Conservation (phyloP, 2,113 vertebrate genomes). For the Mastomys coucha region DNA sequence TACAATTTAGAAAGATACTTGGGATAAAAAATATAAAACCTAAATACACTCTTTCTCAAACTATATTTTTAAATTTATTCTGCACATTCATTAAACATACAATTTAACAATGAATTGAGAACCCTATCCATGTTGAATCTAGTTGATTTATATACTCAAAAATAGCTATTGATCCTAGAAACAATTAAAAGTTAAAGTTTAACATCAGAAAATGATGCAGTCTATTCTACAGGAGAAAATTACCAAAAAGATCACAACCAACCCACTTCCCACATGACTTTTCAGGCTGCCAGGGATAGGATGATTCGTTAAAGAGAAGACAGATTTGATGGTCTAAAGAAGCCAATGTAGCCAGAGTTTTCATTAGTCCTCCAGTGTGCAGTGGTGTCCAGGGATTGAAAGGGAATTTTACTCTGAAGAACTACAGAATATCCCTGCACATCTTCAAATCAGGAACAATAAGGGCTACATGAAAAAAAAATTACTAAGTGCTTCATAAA, state of each 20-base stretch:
- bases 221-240: background rate
- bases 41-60: background rate
- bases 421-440: background rate
- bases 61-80: background rate
- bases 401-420: background rate
- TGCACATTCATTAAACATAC: background rate
- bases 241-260: background rate
- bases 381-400: background rate
- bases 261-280: too few species aligned
- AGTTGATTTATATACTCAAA: background rate
- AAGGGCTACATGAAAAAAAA: background rate
- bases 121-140: background rate
- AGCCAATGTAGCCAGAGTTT: background rate
- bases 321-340: background rate
- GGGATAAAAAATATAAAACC: background rate
- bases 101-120: background rate
- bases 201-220: background rate
- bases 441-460: background rate
- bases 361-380: background rate
- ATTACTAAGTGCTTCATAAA: background rate
- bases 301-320: background rate
- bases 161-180: background rate
- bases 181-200: background rate
- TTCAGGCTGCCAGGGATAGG: background rate
- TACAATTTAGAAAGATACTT: background rate